Evolutionary conservation across 2,797 vertebrate genomes (phyloP), one percentile per base, ranked within the genome.

Genomic region (Girardinus metallicus): DNA sequence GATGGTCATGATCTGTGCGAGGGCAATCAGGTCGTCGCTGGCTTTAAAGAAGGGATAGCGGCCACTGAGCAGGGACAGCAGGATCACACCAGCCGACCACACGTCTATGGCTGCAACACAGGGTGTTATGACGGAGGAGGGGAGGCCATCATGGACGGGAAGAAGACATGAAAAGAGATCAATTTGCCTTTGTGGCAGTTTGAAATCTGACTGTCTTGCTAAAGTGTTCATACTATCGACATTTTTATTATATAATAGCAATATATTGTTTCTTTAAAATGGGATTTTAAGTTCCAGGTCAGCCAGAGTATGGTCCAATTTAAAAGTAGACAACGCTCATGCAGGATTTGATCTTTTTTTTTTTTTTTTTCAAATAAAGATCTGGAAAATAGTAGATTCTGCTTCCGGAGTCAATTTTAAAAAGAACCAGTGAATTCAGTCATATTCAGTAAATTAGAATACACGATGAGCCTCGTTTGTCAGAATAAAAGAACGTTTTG

Each of bases 31-130:
- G 95, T 99, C 99, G 90, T 99, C 98, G 23, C 96, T 97, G 86
- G 98, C 98, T 96, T 99, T 99, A 92, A 99, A 99, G 95, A 99
- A 99, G 1, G 98, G 98, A 89, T 99, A 99, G 80, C 98, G 96
- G 74, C 97, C 97, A 88, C 98, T 99, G 77, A 99, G 96, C 81
- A 99, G 95, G 11, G 97, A 99, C 64, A 99, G 97, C 92, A 99
- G 96, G 91, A 99, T 95, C 55, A 99, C 97, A 66, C 98, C 99
- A 79, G 98, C 97, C 75, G 99, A 98, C 98, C 99, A 99, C 93
- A 99, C 92, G 82, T 99, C 98, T 89, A 99, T 99, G 85, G 98
- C 99, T 99, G 95, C 44, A 80, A 46, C 95, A 92, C n/a, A 75
- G 41, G 29, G 70, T 4, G 39, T 23, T 18, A 41, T 11, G 10